Evolutionary conservation across 1,140 invertebrate species (phyloP).

Genomic region (Brachionus rubens): DNA sequence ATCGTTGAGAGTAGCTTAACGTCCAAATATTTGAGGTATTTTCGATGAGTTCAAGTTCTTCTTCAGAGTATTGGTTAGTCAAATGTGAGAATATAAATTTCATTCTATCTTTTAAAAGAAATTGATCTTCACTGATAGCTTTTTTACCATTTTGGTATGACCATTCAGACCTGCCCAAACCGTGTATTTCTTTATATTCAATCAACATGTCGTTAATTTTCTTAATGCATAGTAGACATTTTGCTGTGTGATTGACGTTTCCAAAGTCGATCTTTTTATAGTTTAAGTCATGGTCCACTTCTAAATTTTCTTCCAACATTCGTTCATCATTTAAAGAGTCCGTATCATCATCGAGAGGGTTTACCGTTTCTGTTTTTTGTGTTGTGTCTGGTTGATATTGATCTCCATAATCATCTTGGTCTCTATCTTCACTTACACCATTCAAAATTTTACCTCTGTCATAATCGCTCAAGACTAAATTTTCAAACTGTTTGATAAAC

Average conservation of each 20-base stretch:
- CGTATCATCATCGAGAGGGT: not conserved
- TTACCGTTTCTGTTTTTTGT: not conserved
- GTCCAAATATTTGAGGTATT: constrained; percentile 41
- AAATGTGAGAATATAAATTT: not conserved
- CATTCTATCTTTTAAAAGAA: not conserved
- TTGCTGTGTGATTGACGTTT: no score
- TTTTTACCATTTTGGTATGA: not conserved
- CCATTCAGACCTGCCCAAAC: not conserved
- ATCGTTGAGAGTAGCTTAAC: constrained; percentile 48
- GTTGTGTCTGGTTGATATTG: no score
- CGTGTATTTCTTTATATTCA: not conserved
- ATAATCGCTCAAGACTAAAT: not conserved
- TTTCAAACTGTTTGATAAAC: not conserved
- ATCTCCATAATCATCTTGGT: not conserved
- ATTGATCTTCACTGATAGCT: not conserved
- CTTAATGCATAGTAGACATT: not conserved
- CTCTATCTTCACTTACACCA: not conserved
- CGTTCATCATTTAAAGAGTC: not conserved
- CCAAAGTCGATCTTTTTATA: not conserved
- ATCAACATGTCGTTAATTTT: not conserved
- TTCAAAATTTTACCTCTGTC: not conserved
- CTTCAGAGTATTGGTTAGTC: not conserved
- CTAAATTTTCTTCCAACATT: constrained; percentile 24
- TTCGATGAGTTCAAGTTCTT: not conserved
- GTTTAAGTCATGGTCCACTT: not conserved